phyloP scores from a whole-genome alignment of 2,797 vertebrate genomes.

The Tolypeutes matacus region DNA sequence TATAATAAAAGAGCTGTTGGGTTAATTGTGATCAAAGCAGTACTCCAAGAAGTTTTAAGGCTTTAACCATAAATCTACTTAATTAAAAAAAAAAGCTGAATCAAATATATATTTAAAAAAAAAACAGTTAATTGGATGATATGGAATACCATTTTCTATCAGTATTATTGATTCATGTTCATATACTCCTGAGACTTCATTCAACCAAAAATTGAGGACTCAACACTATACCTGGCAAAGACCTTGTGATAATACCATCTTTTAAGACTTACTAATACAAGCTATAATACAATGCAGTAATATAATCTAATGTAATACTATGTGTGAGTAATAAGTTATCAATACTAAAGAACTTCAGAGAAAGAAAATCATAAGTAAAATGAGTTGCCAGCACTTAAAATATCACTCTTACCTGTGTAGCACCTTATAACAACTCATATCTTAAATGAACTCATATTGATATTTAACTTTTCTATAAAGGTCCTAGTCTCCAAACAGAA shows the following conservation, averaged over 20 bases:
- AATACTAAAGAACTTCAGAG: neutral
- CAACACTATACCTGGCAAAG: neutral
- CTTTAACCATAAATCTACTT: neutral
- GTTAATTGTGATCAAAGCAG: neutral
- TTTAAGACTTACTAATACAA: neutral
- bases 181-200: conserved; percentile 16
- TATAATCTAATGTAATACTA: neutral
- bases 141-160: neutral
- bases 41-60: neutral
- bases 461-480: neutral
- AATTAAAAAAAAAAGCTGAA: neutral
- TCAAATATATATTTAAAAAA: neutral
- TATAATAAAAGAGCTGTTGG: neutral
- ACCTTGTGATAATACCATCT: neutral
- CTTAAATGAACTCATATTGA: neutral
- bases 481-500: neutral
- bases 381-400: neutral
- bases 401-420: neutral
- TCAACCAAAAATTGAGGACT: neutral
- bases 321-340: neutral
- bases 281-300: neutral
- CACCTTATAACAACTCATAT: neutral
- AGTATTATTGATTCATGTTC: neutral
- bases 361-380: neutral
- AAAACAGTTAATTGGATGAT: neutral